Base-by-base conservation (phyloP, 2,888 invertebrate species). In the Adelognathus sp. region DNA sequence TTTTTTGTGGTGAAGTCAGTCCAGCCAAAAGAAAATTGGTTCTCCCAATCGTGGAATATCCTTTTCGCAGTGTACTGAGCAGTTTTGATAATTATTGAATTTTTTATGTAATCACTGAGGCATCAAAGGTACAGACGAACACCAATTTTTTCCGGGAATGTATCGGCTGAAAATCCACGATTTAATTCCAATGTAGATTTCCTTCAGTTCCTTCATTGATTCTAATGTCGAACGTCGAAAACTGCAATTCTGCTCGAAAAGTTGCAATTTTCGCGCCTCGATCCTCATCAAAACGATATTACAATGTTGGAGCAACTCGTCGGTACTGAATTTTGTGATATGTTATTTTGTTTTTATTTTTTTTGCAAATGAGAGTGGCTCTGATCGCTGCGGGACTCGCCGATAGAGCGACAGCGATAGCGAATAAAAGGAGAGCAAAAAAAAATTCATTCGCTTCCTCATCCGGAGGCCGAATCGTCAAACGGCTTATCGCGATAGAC, bases 381-480 rank as follows among this genome's bases (percentile, higher is more conserved):
- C 11, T 18, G 44, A 41, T 66, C 50, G 52, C 69, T 39, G 29
- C 29, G 46, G 27, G 39, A 21, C 46, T 46, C 39, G 69, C 76
- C 83, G 86, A 87, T 88, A 83, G 75, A 84, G 41, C 71, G 69
- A 80, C 60, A 36, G 71, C 66, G 89, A 88, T 88, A 87, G 81
- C 72, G 72, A 64, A 54, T n/a, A n/a, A n/a, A n/a, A n/a, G n/a
- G n/a, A n/a, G n/a, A n/a, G n/a, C n/a, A n/a, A 50, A 39, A 31
- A 79, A 69, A 41, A 78, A 86, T 88, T 87, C 74, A 74, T 88
- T 84, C 79, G 56, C 82, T 84, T 84, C 82, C 84, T 87, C 86
- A 85, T 87, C 84, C 81, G 82, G 81, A 84, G 85, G 85, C 85
- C 86, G 86, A 88, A 88, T 86, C 86, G 85, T 76, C 81, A 82